Conservation (phyloP, 2,888 invertebrate species). For the Melolontha melolontha region DNA sequence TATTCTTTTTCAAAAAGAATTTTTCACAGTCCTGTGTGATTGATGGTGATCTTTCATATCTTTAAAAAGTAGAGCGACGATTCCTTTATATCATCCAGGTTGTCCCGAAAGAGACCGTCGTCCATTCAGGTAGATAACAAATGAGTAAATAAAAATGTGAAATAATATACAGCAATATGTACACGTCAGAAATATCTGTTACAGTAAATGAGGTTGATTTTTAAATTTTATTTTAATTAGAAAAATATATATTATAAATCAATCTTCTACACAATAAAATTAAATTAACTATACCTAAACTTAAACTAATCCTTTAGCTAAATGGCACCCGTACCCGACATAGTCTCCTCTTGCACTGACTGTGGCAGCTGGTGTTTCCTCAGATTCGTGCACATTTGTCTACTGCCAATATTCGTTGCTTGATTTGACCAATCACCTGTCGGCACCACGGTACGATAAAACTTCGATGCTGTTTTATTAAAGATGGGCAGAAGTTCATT, state of each 20-base stretch:
- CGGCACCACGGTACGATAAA: constrained; percentile 85
- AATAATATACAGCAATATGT: constrained; percentile 39
- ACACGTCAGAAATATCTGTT: constrained; percentile 27
- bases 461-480: constrained; percentile 93
- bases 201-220: constrained; percentile 1
- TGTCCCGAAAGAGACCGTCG: not conserved
- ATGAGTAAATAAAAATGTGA: constrained; percentile 39
- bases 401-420: constrained; percentile 64
- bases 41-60: not conserved
- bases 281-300: constrained; percentile 19
- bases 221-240: constrained; percentile 25
- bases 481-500: constrained; percentile 97
- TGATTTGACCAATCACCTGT: constrained; percentile 92
- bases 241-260: constrained; percentile 44
- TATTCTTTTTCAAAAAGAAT: constrained; percentile 4
- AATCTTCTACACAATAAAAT: constrained; percentile 40
- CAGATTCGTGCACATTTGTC: constrained; percentile 60
- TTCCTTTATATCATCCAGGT: not conserved
- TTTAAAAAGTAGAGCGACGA: not conserved
- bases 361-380: constrained; percentile 65
- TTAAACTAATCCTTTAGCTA: constrained; percentile 47
- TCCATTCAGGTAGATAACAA: constrained; percentile 21
- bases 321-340: constrained; percentile 56
- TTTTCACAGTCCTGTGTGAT: constrained; percentile 2
- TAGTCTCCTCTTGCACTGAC: constrained; percentile 59